A percentile compares a stretch with the other conserved stretches of the same genome.
phyloP scores from a whole-genome alignment of 2,888 invertebrate genomes.

The Tipula unca region DNA sequence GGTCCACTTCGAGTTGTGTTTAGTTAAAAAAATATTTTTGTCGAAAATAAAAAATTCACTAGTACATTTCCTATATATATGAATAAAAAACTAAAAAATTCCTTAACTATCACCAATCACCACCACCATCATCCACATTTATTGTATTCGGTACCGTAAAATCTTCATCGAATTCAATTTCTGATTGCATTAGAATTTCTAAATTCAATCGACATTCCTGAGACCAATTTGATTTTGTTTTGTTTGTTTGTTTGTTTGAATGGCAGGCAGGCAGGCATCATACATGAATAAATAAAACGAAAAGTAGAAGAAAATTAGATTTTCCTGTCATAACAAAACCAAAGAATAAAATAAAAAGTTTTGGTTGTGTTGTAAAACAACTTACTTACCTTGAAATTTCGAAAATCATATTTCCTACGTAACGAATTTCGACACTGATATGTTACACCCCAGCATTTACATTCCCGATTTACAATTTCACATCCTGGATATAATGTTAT shows the following conservation, averaged over 20 bases:
- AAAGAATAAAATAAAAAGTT: neutral
- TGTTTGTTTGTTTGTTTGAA: neutral
- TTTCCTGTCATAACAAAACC: conserved; percentile 17
- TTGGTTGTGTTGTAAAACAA: neutral
- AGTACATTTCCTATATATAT: neutral
- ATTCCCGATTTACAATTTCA: conserved; percentile 41
- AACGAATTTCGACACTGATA: conserved; percentile 34
- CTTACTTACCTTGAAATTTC: conserved; percentile 9
- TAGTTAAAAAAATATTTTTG: neutral
- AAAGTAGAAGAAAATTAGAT: neutral
- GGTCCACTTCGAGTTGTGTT: neutral
- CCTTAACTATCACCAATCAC: neutral
- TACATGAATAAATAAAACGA: neutral
- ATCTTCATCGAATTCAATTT: conserved; percentile 43
- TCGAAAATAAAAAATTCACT: neutral
- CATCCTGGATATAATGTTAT: conserved; percentile 39
- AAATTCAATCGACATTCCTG: conserved; percentile 41
- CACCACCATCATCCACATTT: neutral
- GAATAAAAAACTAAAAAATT: neutral
- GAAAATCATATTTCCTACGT: neutral
- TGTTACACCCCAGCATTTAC: conserved; percentile 41
- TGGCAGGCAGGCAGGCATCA: neutral
- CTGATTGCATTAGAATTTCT: conserved; percentile 40
- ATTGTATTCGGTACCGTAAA: conserved; percentile 35
- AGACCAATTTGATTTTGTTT: neutral